A percentile compares a stretch with the other conserved stretches of the same genome.
phyloP scores from a whole-genome alignment of 2,888 invertebrate genomes.

The Clunio marinus region DNA sequence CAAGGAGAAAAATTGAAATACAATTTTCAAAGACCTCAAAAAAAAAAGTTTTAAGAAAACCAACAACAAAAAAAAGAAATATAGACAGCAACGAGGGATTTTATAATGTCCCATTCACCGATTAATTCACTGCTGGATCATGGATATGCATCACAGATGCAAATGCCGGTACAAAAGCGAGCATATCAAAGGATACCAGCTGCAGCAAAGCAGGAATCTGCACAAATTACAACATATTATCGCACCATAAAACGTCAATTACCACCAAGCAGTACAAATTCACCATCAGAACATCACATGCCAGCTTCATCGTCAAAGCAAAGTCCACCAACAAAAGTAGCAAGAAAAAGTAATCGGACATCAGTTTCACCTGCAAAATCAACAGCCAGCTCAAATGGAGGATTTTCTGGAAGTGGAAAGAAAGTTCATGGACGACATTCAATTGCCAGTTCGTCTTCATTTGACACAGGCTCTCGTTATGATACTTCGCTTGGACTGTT shows the following conservation, averaged over 20 bases:
- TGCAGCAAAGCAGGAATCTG: slow-evolving; percentile 34
- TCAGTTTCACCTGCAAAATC: slow-evolving; percentile 36
- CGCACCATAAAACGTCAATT: slow-evolving; percentile 37
- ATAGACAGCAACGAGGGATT: neutral
- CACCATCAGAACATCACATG: slow-evolving; percentile 9
- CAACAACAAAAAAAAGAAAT: neutral
- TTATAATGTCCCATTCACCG: slow-evolving; percentile 31
- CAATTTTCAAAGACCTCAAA: neutral
- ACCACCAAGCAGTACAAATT: slow-evolving; percentile 28
- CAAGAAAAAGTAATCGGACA: slow-evolving; percentile 23
- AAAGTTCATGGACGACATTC: slow-evolving; percentile 17
- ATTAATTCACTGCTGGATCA: slow-evolving; percentile 33
- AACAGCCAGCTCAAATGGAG: slow-evolving; percentile 6
- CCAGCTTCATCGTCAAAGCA: neutral
- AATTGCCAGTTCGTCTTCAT: slow-evolving; percentile 12
- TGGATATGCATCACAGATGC: slow-evolving; percentile 37
- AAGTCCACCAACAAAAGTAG: slow-evolving; percentile 29
- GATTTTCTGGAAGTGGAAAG: slow-evolving; percentile 5
- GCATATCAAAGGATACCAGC: slow-evolving; percentile 34
- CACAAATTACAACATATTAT: slow-evolving; percentile 38
- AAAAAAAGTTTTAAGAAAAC: neutral
- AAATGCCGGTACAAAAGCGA: slow-evolving; percentile 24
- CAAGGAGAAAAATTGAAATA: neutral
- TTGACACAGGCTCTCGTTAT: slow-evolving; percentile 51
- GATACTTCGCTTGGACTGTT: slow-evolving; percentile 93